phyloP scores from a whole-genome alignment of 2,113 vertebrate genomes.

The Ictalurus punctatus region DNA sequence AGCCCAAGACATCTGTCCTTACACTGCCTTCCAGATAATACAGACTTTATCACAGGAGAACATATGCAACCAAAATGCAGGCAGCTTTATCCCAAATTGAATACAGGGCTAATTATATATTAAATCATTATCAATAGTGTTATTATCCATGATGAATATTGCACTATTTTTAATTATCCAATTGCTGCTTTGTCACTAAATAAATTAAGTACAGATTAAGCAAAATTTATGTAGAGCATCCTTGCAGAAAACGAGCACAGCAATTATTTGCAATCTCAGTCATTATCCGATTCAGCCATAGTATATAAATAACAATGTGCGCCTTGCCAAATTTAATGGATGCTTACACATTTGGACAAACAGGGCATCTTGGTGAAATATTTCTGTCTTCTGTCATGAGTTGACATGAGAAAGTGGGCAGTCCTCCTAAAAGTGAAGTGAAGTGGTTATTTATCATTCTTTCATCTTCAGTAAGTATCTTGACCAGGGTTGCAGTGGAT shows the following conservation, averaged over 20 bases:
- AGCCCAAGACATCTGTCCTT: background rate
- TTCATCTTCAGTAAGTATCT: background rate
- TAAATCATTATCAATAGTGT: background rate
- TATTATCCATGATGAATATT: background rate
- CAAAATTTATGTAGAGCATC: background rate
- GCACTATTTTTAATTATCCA: background rate
- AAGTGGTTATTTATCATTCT: background rate
- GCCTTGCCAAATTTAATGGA: background rate
- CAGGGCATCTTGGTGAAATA: conserved; percentile 41
- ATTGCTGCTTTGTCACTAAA: background rate
- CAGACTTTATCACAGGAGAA: background rate
- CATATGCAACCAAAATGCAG: background rate
- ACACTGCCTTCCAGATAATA: background rate
- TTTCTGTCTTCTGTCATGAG: conserved; percentile 40
- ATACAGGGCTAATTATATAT: background rate
- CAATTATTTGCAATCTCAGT: background rate
- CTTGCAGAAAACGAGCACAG: background rate
- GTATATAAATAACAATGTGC: conserved; percentile 11
- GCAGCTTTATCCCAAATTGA: background rate
- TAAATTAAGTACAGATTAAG: background rate
- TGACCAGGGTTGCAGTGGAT: background rate
- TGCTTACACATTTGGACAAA: conserved; percentile 8
- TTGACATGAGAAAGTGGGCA: conserved; percentile 27
- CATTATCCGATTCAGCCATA: conserved; percentile 17
- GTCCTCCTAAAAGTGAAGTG: background rate